Evolutionary conservation across 2,888 invertebrate species (phyloP).

Genomic region (Drosophila putrida): DNA sequence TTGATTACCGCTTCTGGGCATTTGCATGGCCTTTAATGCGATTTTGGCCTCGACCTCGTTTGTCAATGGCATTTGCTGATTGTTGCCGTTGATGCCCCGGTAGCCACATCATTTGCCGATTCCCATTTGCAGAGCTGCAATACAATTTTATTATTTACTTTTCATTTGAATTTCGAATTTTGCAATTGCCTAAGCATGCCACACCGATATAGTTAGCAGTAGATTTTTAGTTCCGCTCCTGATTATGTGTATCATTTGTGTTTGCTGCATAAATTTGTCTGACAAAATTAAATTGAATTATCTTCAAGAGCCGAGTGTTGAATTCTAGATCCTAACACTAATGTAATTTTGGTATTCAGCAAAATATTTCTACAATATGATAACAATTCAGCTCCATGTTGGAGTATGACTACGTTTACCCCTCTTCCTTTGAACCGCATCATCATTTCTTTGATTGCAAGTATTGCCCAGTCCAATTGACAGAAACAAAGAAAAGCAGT

Average conservation of each 20-base stretch:
- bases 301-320: not conserved
- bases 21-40: constrained; percentile 56
- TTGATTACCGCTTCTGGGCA: constrained; percentile 55
- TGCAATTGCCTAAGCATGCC: constrained; percentile 49
- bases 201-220: constrained; percentile 16
- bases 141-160: constrained; percentile 65
- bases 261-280: constrained; percentile 4
- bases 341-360: not conserved
- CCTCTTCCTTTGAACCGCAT: not conserved
- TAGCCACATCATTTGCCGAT: constrained; percentile 69
- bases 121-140: constrained; percentile 43
- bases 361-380: not conserved
- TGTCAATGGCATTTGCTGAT: constrained; percentile 61
- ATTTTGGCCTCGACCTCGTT: constrained; percentile 59
- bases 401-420: not conserved
- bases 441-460: not conserved
- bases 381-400: not conserved
- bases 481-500: not conserved
- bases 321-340: not conserved
- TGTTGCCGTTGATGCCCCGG: constrained; percentile 54
- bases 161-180: constrained; percentile 57
- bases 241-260: constrained; percentile 47
- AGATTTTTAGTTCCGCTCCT: constrained; percentile 46
- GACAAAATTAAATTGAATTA: constrained; percentile 39
- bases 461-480: not conserved